Conservation (phyloP, 2,797 vertebrate genomes). For the Melanogrammus aeglefinus region DNA sequence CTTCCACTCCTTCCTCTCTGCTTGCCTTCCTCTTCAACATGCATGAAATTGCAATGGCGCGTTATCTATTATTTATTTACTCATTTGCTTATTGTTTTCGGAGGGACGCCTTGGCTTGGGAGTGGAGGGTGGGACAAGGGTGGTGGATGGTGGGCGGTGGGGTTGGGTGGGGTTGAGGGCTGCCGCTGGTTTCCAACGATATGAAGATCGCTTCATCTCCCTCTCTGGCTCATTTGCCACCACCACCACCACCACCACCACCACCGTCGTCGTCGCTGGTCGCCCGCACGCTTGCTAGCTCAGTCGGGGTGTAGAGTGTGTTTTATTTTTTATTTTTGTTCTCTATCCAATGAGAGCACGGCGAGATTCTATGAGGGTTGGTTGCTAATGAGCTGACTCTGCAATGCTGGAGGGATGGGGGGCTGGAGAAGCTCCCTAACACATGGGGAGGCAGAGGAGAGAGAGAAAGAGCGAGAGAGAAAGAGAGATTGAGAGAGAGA, state of each 20-base stretch:
- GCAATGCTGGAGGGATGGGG: conserved; percentile 81
- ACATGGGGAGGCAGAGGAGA: conserved; percentile 72
- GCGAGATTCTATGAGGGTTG: conserved; percentile 94
- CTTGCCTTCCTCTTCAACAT: conserved; percentile 71
- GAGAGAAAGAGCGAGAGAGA: conserved; percentile 6
- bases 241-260: conserved; percentile 8
- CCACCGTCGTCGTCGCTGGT: not conserved
- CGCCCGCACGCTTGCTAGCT: conserved; percentile 38
- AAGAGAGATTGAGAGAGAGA: too few species aligned
- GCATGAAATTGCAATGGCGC: conserved; percentile 67
- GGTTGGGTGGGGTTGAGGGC: conserved; percentile 27
- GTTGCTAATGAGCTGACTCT: conserved; percentile 99
- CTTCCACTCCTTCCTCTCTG: conserved; percentile 45
- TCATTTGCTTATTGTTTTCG: conserved; percentile 70
- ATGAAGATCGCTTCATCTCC: conserved; percentile 53
- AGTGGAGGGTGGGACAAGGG: conserved; percentile 24
- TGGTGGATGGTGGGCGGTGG: conserved; percentile 22
- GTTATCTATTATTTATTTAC: conserved; percentile 75
- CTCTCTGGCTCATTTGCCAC: conserved; percentile 69
- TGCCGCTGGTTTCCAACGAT: conserved; percentile 37
- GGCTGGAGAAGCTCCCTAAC: conserved; percentile 75
- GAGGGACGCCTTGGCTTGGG: conserved; percentile 64
- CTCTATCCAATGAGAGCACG: conserved; percentile 86
- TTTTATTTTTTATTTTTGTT: conserved; percentile 60
- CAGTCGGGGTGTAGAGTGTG: conserved; percentile 81